Conservation (phyloP, 2,113 vertebrate genomes). For the Ceuthmochares aereus region DNA sequence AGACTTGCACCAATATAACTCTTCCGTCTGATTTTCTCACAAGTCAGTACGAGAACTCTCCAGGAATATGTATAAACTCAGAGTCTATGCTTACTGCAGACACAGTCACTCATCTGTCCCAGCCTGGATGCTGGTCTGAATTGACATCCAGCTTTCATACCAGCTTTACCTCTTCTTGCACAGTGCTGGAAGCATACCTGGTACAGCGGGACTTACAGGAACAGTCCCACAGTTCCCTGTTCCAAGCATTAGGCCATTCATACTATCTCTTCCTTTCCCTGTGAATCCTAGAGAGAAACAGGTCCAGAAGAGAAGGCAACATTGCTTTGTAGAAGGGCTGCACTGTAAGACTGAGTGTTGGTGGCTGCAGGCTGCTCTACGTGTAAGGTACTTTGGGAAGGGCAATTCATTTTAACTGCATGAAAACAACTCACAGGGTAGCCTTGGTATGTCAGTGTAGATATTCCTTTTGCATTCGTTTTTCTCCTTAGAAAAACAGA, state of each 20-base stretch:
- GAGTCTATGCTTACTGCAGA: neutral
- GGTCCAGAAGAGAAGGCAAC: neutral
- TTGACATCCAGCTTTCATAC: neutral
- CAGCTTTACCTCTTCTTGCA: neutral
- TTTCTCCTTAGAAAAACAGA: neutral
- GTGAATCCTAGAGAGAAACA: neutral
- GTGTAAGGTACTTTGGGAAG: neutral
- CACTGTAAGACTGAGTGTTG: neutral
- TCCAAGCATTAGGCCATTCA: neutral
- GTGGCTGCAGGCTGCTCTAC: neutral
- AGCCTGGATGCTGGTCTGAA: neutral
- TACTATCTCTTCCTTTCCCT: neutral
- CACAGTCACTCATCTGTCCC: neutral
- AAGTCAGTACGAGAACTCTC: neutral
- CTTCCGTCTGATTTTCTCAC: conserved; percentile 3
- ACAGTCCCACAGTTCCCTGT: neutral
- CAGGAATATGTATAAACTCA: conserved; percentile 10
- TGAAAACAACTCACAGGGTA: neutral
- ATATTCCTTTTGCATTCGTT: neutral
- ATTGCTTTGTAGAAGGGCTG: neutral
- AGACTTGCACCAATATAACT: conserved; percentile 28
- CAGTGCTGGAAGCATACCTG: neutral
- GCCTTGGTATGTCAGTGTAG: neutral
- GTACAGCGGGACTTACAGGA: neutral
- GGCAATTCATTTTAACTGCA: neutral